Evolutionary conservation across 1,140 invertebrate genomes (phyloP).

Genomic region (Cherax quadricarinatus): DNA sequence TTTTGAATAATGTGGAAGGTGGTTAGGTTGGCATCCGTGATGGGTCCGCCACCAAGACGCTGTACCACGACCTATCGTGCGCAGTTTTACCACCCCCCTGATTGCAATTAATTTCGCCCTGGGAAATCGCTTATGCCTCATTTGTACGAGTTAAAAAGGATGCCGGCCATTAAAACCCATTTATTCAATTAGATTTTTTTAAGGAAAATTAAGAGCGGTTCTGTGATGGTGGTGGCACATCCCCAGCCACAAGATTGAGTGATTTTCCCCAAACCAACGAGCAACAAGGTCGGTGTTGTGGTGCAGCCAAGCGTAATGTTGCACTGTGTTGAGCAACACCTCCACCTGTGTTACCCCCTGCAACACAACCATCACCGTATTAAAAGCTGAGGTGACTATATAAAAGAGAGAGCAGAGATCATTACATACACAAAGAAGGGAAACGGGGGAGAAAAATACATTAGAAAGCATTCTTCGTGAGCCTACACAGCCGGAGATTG

Average conservation of each 20-base stretch:
- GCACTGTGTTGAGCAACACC: background rate
- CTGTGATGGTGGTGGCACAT: background rate
- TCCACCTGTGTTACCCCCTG: background rate
- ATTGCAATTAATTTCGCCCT: conserved; percentile 60
- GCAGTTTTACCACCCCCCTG: conserved; percentile 59
- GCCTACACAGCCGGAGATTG: background rate
- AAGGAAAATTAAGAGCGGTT: conserved; percentile 31
- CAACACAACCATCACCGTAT: background rate
- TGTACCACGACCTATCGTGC: conserved; percentile 36
- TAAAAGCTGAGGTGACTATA: background rate
- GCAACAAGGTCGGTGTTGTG: background rate
- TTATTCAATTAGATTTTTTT: conserved; percentile 67
- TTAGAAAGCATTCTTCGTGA: background rate
- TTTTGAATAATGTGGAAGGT: conserved; percentile 22
- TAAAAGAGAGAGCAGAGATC: background rate
- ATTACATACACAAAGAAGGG: no score
- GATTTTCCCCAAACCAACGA: background rate
- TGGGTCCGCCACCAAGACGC: conserved; percentile 26
- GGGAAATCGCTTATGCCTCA: conserved; percentile 66
- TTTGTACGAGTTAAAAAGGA: conserved; percentile 63
- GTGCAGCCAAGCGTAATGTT: background rate
- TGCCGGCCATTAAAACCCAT: conserved; percentile 66
- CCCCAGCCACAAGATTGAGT: background rate
- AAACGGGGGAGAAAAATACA: background rate
- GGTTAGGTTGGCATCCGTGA: conserved; percentile 17